Conservation (phyloP, 2,797 vertebrate genomes). For the Lutjanus campechanus region DNA sequence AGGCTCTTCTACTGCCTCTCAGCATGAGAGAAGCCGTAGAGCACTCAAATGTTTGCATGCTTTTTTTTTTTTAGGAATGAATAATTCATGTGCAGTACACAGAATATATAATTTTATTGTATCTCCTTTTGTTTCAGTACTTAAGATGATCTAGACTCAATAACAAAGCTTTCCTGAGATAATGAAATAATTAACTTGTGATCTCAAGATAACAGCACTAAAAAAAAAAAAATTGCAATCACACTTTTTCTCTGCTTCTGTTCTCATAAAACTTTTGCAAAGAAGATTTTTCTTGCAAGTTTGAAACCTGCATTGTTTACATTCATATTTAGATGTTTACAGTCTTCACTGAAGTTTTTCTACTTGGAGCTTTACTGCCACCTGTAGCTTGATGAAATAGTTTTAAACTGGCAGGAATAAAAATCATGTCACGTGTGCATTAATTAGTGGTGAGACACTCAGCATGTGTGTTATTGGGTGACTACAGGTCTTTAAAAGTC, state of each 20-base stretch:
- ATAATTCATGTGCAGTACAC: slow-evolving; percentile 13
- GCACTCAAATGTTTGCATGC: slow-evolving; percentile 32
- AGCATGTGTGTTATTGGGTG: not conserved
- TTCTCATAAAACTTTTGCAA: not conserved
- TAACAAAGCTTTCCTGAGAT: no score
- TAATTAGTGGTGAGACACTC: not conserved
- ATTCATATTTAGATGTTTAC: not conserved
- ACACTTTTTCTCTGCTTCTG: no score
- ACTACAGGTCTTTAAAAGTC: no score
- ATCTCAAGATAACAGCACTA: no score
- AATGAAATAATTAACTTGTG: no score
- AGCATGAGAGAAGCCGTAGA: slow-evolving; percentile 23
- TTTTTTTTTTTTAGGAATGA: slow-evolving; percentile 4
- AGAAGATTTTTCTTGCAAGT: not conserved
- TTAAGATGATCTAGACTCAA: not conserved
- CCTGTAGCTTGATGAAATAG: not conserved
- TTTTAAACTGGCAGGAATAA: not conserved
- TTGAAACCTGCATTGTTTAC: not conserved
- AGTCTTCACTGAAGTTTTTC: not conserved
- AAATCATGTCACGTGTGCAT: not conserved
- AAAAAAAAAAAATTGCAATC: no score
- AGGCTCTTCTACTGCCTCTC: slow-evolving; percentile 38
- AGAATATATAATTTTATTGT: not conserved
- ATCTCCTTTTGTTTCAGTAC: not conserved
- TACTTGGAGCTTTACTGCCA: not conserved